These are phyloP conservation scores for Creontiades dilutus DNA, from an alignment of 2,888 invertebrate species.

Conservation along the genomic window DNA sequence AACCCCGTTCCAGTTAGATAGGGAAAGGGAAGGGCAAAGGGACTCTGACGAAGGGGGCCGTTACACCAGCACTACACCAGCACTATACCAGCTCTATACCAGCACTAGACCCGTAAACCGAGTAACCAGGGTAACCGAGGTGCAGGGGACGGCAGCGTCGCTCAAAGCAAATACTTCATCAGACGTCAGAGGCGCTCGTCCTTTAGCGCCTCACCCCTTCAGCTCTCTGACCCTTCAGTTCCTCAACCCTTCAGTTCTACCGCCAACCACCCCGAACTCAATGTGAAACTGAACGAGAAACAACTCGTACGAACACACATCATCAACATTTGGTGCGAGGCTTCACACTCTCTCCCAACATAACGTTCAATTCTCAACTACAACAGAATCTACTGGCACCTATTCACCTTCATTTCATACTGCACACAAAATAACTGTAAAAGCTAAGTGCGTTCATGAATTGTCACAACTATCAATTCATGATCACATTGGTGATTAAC, in stretches of 20 bases:
- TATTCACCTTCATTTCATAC: too few species aligned
- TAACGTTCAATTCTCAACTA: too few species aligned
- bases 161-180: constrained; percentile 7
- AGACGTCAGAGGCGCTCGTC: constrained; percentile 6
- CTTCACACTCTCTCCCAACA: too few species aligned
- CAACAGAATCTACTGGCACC: too few species aligned
- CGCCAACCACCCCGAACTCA: too few species aligned
- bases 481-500: too few species aligned
- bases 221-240: not conserved
- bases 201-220: not conserved
- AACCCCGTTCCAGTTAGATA: not conserved
- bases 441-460: too few species aligned
- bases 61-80: not conserved
- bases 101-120: not conserved
- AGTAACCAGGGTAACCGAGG: not conserved
- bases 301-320: too few species aligned
- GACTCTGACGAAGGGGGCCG: not conserved
- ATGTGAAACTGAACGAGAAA: too few species aligned
- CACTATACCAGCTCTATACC: not conserved
- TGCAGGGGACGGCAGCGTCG: not conserved
- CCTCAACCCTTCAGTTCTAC: not conserved
- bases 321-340: too few species aligned
- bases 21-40: not conserved
- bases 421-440: too few species aligned
- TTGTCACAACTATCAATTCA: too few species aligned